These are phyloP conservation scores for Chloroceryle inda DNA, from an alignment of 2,797 vertebrate species.

Conservation along the genomic window DNA sequence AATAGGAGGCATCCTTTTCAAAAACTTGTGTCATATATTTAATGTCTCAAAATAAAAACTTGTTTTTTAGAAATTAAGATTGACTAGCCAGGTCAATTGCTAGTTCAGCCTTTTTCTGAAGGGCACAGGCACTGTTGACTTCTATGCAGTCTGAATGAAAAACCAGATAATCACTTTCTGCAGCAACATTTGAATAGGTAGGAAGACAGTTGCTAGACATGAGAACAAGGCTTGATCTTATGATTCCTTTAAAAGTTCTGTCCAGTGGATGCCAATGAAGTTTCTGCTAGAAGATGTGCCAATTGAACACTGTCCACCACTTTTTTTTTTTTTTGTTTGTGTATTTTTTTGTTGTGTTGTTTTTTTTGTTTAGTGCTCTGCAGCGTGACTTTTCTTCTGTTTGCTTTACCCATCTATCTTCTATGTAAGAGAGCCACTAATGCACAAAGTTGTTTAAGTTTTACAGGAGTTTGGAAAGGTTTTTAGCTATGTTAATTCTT, in stretches of 20 bases:
- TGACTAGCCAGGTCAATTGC: neutral
- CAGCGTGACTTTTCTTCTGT: neutral
- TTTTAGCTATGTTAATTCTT: neutral
- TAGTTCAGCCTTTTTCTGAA: neutral
- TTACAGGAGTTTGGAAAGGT: constrained; percentile 4
- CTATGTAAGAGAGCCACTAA: neutral
- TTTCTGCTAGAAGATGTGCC: neutral
- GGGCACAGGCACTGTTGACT: accelerated
- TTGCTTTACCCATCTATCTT: constrained; percentile 45
- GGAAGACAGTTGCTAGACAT: neutral
- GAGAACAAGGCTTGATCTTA: neutral
- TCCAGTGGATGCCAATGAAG: neutral
- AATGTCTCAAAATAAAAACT: neutral
- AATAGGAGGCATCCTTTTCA: accelerated
- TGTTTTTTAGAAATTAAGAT: neutral
- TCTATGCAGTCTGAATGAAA: accelerated
- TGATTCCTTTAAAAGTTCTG: neutral
- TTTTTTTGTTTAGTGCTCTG: neutral
- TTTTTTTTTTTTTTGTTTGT: neutral
- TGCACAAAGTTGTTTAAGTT: neutral
- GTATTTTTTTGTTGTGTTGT: too few species aligned
- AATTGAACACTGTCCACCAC: neutral
- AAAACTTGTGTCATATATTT: accelerated
- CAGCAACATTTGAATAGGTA: neutral
- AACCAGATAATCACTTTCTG: neutral